These are phyloP conservation scores for Crocodylus rhombifer DNA, from an alignment of 2,797 vertebrate species.

Conservation along the genomic window DNA sequence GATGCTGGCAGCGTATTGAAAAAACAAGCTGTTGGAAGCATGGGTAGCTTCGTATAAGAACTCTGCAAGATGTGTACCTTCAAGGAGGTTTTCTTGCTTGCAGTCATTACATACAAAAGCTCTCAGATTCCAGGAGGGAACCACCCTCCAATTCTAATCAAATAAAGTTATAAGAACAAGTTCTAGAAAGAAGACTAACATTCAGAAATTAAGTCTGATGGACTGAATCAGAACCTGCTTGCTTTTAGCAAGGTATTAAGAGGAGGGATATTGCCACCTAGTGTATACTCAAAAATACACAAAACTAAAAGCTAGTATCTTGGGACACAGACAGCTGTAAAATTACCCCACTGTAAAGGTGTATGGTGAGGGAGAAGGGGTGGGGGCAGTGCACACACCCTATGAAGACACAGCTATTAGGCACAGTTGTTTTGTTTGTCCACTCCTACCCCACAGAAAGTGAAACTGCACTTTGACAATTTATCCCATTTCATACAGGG, in stretches of 20 bases:
- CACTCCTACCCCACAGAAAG: no score
- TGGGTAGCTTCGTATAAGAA: not conserved
- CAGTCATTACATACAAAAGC: not conserved
- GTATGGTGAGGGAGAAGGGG: no score
- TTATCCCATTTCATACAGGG: no score
- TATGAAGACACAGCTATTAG: no score
- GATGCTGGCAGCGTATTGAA: not conserved
- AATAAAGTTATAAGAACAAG: fast-evolving
- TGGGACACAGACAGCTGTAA: no score
- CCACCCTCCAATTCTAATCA: not conserved
- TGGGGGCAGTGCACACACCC: no score
- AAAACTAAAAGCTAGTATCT: no score
- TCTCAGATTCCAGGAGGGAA: not conserved
- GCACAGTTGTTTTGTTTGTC: no score
- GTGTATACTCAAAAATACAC: not conserved
- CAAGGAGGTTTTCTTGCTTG: not conserved
- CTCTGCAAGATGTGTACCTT: fast-evolving
- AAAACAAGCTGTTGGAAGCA: not conserved
- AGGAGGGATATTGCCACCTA: slow-evolving; percentile 65
- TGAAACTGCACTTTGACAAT: no score
- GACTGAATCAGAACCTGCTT: fast-evolving
- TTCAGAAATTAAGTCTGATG: not conserved
- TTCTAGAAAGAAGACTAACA: not conserved
- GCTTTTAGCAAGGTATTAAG: not conserved
- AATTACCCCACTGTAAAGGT: no score